A percentile compares a stretch with the other conserved stretches of the same genome.
Evolutionary conservation across 2,888 invertebrate genomes (phyloP).

Genomic region (Lochmaea capreae): DNA sequence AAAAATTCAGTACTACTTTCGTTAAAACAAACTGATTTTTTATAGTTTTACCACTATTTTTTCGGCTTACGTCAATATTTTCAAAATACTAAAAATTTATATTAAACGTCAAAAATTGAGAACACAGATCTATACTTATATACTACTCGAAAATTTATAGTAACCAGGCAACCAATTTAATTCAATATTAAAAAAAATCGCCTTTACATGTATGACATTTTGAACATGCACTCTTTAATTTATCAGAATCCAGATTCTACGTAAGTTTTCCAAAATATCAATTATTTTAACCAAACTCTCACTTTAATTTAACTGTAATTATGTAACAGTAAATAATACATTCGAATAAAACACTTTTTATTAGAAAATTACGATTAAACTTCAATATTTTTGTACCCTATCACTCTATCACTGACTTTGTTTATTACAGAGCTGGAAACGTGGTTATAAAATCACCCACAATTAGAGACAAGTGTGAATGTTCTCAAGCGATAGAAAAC

Average conservation of each 20-base stretch:
- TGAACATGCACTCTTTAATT: constrained; percentile 31
- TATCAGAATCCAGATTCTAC: constrained; percentile 6
- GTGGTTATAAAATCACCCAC: constrained; percentile 38
- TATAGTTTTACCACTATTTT: no score
- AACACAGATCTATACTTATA: not conserved
- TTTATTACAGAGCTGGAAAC: constrained; percentile 37
- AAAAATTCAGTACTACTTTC: no score
- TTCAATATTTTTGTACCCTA: not conserved
- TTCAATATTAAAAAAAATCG: constrained; percentile 8
- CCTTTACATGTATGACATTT: constrained; percentile 22
- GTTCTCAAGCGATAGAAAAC: constrained; percentile 34
- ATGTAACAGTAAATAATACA: not conserved
- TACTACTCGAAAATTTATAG: not conserved
- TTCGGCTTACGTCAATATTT: no score
- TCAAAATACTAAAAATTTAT: not conserved
- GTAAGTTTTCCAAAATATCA: constrained; percentile 25
- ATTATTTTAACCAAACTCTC: not conserved
- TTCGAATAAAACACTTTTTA: constrained; percentile 4
- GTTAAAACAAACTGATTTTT: no score
- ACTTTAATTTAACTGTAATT: not conserved
- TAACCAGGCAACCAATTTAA: constrained; percentile 16
- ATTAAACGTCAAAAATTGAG: not conserved
- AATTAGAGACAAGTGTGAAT: constrained; percentile 35
- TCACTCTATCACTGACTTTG: constrained; percentile 39
- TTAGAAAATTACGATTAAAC: not conserved